A percentile compares a stretch with the other conserved stretches of the same genome.
phyloP scores from a whole-genome alignment of 2,113 vertebrate species.

The Pterophyllum scalare region DNA sequence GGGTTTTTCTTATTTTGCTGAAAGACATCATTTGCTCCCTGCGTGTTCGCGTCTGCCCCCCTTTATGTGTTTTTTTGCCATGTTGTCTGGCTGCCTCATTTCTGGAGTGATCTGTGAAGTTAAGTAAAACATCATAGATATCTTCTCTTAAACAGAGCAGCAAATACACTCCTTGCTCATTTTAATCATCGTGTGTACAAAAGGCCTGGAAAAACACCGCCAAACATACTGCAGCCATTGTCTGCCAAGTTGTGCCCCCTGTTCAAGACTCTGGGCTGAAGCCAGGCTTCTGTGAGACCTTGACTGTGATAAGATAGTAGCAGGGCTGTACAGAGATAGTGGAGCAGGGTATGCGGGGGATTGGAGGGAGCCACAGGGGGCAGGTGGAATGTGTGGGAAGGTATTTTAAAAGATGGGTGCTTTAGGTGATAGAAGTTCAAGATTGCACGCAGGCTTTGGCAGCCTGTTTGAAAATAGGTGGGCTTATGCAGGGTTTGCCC shows the following conservation, averaged over 20 bases:
- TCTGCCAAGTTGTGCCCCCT: constrained; percentile 71
- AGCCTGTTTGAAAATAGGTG: not conserved
- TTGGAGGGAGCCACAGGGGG: not conserved
- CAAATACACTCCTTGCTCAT: constrained; percentile 33
- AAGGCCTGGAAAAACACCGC: constrained; percentile 71
- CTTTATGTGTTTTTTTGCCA: not conserved
- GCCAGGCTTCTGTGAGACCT: constrained; percentile 77
- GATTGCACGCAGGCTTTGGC: not conserved
- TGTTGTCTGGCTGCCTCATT: constrained; percentile 17
- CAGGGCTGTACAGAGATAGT: constrained; percentile 46
- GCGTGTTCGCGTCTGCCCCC: constrained; percentile 8
- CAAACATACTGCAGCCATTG: constrained; percentile 65
- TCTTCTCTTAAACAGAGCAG: constrained; percentile 12
- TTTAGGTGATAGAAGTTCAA: constrained; percentile 32
- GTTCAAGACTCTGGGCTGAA: constrained; percentile 67
- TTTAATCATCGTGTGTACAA: constrained; percentile 67
- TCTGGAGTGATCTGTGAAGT: constrained; percentile 21
- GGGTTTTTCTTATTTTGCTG: not conserved
- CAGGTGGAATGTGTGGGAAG: constrained; percentile 64
- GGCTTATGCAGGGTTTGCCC: not conserved
- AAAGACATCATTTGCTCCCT: not conserved
- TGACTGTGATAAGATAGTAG: constrained; percentile 73
- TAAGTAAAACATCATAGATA: constrained; percentile 35
- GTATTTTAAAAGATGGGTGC: constrained; percentile 46
- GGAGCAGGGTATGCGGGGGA: constrained; percentile 9